Evolutionary conservation across 2,797 vertebrate genomes (phyloP).

Genomic region (Florisuga fusca): DNA sequence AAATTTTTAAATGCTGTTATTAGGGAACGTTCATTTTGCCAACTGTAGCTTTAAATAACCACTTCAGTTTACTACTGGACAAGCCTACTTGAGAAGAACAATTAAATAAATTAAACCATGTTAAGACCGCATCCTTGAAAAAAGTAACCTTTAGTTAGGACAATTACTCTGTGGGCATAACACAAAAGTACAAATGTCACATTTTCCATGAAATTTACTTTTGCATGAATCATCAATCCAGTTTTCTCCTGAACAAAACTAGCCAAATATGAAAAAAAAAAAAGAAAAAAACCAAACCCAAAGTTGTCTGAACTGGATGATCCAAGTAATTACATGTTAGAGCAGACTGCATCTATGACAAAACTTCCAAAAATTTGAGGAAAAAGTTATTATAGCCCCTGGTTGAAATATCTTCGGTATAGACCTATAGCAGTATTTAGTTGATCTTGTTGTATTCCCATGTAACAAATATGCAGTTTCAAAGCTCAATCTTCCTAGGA

Average conservation of each 20-base stretch:
- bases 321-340: conserved; percentile 70
- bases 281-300: not conserved
- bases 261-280: conserved; percentile 40
- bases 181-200: conserved; percentile 61
- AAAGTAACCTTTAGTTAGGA: conserved; percentile 59
- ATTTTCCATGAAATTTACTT: conserved; percentile 69
- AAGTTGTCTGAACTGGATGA: conserved; percentile 51
- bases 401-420: conserved; percentile 53
- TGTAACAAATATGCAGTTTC: not conserved
- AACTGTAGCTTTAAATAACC: conserved; percentile 39
- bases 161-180: conserved; percentile 58
- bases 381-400: conserved; percentile 53
- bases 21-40: conserved; percentile 51
- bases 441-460: conserved; percentile 3
- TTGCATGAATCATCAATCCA: conserved; percentile 67
- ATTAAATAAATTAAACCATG: conserved; percentile 45
- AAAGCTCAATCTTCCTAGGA: conserved; percentile 19
- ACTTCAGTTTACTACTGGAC: conserved; percentile 6
- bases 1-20: conserved; percentile 31
- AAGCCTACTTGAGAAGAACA: conserved; percentile 21
- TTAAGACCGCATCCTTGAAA: conserved; percentile 23
- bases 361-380: conserved; percentile 62
- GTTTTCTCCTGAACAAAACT: conserved; percentile 61
- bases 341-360: conserved; percentile 49
- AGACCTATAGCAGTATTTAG: conserved; percentile 10